Evolutionary conservation across 2,888 invertebrate species (phyloP), one percentile per base, ranked within the genome.

Genomic region (Trachelus iudaicus): DNA sequence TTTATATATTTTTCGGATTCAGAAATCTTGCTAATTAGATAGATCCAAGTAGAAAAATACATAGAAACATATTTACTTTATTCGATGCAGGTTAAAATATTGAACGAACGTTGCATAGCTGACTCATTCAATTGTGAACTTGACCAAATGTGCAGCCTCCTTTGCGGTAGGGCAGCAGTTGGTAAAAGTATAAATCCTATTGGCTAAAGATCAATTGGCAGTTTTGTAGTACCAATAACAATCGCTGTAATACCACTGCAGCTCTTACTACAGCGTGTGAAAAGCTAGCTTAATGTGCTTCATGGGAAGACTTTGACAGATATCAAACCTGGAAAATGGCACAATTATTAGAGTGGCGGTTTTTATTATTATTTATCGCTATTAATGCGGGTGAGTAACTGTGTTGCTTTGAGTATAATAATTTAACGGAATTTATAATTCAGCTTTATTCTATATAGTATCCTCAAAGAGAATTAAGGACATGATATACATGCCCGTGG

Each of bases 401-500:
- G 34, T 71, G 33, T 9, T 33, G 75, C 23, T 34, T 6, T 68
- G 69, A 31, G 30, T 76, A 68, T 56, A 73, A 33, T 56, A 56
- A 40, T 40, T 13, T 30, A 40, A 69, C 31, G 23, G 30, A 75
- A 71, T 40, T 75, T 73, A 34, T 40, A 34, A 40, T 73, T 40
- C 13, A n/a, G 35, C 69, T 73, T 56, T 76, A 37, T 81, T 81
- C 75, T 82, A 87, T 87, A 75, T 84, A 95, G 94, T 87, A 79
- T 89, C 89, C 85, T 92, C 93, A 76, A 94, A 94, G 87, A 93
- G 96, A 85, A 94, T 95, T n/a, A 95, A 95, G 89, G 95, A 96
- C 87, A 95, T 95, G 92, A 97, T 98, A 93, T 98, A 97, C 88
- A 94, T 95, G 84, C 92, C 94, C 15, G 94, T 98, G 77, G 93